Conservation (phyloP, 1,140 invertebrate genomes). For the Agrilus planipennis region DNA sequence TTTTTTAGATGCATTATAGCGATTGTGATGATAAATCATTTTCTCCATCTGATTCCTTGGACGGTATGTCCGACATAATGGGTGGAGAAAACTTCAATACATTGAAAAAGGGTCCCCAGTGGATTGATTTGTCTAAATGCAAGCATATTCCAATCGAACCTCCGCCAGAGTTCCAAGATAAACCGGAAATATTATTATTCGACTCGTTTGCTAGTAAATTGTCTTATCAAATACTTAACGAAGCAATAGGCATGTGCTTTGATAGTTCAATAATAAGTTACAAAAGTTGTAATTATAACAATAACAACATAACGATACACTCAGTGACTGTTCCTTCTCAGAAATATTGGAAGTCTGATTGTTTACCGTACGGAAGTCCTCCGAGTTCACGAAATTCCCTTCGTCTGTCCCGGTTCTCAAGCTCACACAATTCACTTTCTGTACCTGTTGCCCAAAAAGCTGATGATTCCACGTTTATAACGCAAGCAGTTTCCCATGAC, state of each 20-base stretch:
- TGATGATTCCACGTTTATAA: conserved; percentile 75
- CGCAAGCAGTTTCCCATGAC: conserved; percentile 73
- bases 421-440: conserved; percentile 67
- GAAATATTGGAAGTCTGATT: conserved; percentile 47
- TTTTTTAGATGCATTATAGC: conserved; percentile 48
- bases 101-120: conserved; percentile 60
- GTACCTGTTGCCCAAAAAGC: conserved; percentile 53
- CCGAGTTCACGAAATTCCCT: conserved; percentile 61
- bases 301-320: too few species aligned
- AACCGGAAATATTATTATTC: conserved; percentile 16
- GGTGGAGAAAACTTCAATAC: conserved; percentile 70
- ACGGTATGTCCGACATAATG: conserved; percentile 54
- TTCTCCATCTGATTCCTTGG: conserved; percentile 51
- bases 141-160: conserved; percentile 55
- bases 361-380: conserved; percentile 46
- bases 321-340: too few species aligned
- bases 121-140: conserved; percentile 33
- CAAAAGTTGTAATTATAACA: too few species aligned
- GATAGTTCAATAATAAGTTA: too few species aligned
- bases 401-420: conserved; percentile 59
- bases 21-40: conserved; percentile 51
- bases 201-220: conserved; percentile 25
- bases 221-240: conserved; percentile 21
- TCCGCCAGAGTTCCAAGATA: conserved; percentile 67
- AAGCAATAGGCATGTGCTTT: conserved; percentile 26